A percentile compares a stretch with the other conserved stretches of the same genome.
Evolutionary conservation across 1,140 invertebrate genomes (phyloP).

Genomic region (Antheraea mylitta): DNA sequence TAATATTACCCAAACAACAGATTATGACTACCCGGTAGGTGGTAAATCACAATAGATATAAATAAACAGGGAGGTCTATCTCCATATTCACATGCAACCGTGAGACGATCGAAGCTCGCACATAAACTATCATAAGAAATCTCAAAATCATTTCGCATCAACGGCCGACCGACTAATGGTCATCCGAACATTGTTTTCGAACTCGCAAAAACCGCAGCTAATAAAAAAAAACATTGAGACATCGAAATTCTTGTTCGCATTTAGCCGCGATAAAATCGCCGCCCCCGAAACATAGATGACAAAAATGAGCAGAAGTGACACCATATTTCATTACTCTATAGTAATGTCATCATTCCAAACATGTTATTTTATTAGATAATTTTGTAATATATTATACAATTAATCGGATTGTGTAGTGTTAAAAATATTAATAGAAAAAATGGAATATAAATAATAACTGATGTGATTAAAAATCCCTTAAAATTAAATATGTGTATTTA

Average conservation of each 20-base stretch:
- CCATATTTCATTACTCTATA: background rate
- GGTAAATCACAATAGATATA: background rate
- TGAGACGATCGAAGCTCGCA: conserved; percentile 43
- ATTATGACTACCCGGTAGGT: background rate
- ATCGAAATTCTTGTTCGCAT: conserved; percentile 67
- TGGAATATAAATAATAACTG: too few relatives aligned
- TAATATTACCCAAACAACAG: background rate
- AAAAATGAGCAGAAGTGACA: background rate
- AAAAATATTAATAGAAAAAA: too few relatives aligned
- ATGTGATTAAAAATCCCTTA: too few relatives aligned
- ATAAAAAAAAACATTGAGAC: conserved; percentile 55
- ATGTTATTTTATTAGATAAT: too few relatives aligned
- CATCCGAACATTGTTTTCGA: conserved; percentile 56
- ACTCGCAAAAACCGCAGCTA: conserved; percentile 45
- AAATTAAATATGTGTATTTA: too few relatives aligned
- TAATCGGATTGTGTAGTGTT: too few relatives aligned
- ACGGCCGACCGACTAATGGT: conserved; percentile 45
- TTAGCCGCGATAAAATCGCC: conserved; percentile 70
- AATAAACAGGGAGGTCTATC: conserved; percentile 41
- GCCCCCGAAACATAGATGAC: conserved; percentile 27
- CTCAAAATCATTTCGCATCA: conserved; percentile 47
- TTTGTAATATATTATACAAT: too few relatives aligned
- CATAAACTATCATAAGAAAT: conserved; percentile 55
- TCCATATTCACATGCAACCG: conserved; percentile 29
- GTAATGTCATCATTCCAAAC: too few relatives aligned